These are phyloP conservation scores for Thereva unica DNA, from an alignment of 2,888 invertebrate genomes.

Conservation along the genomic window DNA sequence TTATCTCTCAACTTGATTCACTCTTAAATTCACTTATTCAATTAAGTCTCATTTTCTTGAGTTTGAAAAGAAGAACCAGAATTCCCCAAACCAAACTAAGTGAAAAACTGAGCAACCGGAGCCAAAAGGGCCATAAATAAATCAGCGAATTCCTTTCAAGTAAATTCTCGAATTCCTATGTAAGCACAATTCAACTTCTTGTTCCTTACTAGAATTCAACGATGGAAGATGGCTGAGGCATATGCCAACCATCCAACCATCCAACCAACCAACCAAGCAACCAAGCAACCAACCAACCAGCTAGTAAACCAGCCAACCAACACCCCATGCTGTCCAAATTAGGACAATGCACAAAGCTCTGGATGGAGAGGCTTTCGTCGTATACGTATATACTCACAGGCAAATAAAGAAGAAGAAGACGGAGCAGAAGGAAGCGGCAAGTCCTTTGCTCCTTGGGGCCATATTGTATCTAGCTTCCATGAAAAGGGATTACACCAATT, in stretches of 20 bases:
- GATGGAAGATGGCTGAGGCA: constrained; percentile 8
- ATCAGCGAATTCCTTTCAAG: constrained; percentile 37
- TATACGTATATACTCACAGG: no score
- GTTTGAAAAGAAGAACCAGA: no score
- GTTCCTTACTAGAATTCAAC: constrained; percentile 20
- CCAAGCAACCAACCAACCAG: no score
- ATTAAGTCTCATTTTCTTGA: no score
- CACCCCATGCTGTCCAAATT: constrained; percentile 12
- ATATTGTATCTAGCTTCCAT: constrained; percentile 10
- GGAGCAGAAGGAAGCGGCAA: background rate
- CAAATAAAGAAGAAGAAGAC: background rate
- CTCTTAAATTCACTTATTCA: no score
- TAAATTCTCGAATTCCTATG: constrained; percentile 32
- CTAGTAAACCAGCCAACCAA: no score
- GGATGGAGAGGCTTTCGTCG: no score
- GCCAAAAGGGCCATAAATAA: constrained; percentile 30
- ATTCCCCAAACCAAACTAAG: no score
- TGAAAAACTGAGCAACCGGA: no score
- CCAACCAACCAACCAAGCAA: no score
- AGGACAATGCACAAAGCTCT: constrained; percentile 18
- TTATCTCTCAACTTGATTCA: no score
- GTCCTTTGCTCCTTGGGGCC: background rate
- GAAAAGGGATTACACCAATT: constrained; percentile 32
- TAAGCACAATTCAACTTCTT: constrained; percentile 33
- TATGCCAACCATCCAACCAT: constrained; percentile 12